Evolutionary conservation across 1,140 invertebrate genomes (phyloP).

Genomic region (Drosophila funebris): DNA sequence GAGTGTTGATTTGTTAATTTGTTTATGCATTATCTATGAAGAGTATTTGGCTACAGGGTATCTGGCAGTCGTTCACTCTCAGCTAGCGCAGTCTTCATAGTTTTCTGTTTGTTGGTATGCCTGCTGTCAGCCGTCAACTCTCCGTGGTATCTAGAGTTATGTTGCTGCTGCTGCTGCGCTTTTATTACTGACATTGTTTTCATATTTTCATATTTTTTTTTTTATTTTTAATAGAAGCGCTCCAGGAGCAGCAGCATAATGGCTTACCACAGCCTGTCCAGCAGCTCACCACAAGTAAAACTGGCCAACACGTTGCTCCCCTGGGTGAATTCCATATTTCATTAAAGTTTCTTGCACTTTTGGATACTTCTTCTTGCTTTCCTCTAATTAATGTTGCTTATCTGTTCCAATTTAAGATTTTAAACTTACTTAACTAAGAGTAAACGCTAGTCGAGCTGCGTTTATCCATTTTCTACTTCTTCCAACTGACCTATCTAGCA

Average conservation of each 20-base stretch:
- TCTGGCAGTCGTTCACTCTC: not conserved
- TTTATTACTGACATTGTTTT: slow-evolving; percentile 36
- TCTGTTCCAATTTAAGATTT: too few species aligned
- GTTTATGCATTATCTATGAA: not conserved
- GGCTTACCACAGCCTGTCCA: not conserved
- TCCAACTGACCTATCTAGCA: too few species aligned
- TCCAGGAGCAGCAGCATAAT: not conserved
- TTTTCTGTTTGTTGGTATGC: not conserved
- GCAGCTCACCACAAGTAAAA: not conserved
- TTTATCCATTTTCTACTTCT: too few species aligned
- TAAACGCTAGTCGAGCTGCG: too few species aligned
- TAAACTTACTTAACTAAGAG: too few species aligned
- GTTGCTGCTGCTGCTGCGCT: slow-evolving; percentile 21
- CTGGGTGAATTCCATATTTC: not conserved
- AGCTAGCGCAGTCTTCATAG: not conserved
- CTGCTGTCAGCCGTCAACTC: slow-evolving; percentile 12
- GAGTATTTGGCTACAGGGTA: not conserved
- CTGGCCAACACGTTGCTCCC: not conserved
- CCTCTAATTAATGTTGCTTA: not conserved
- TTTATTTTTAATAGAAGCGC: slow-evolving; percentile 36
- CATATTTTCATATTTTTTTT: slow-evolving; percentile 32
- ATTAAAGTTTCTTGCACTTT: too few species aligned
- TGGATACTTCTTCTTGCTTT: not conserved
- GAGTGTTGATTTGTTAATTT: not conserved
- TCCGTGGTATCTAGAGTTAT: slow-evolving; percentile 39